Percentiles rank a stretch among this genome's conserved stretches.
Evolutionary conservation across 2,113 vertebrate genomes (phyloP).

Genomic region (human (Homo sapiens)): GRCh38 chr5:13294001-13294500

Average conservation of each 20-base stretch:
- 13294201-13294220: neutral
- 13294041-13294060: neutral
- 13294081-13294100: neutral
- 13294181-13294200: neutral
- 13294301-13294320: neutral
- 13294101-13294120: neutral
- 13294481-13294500: neutral
- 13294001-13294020: neutral
- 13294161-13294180: neutral
- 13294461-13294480: neutral
- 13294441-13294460: neutral
- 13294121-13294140: neutral
- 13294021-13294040: neutral
- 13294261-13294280: neutral
- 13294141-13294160: neutral
- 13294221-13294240: neutral
- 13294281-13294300: neutral
- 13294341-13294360: neutral
- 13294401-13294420: neutral
- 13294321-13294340: neutral
- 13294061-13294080: neutral
- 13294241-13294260: neutral
- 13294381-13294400: neutral
- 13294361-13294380: neutral
- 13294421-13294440: neutral